A percentile compares a stretch with the other conserved stretches of the same genome.
These are phyloP conservation scores for Ophion ellenae DNA, from an alignment of 2,888 invertebrate genomes.

Conservation along the genomic window DNA sequence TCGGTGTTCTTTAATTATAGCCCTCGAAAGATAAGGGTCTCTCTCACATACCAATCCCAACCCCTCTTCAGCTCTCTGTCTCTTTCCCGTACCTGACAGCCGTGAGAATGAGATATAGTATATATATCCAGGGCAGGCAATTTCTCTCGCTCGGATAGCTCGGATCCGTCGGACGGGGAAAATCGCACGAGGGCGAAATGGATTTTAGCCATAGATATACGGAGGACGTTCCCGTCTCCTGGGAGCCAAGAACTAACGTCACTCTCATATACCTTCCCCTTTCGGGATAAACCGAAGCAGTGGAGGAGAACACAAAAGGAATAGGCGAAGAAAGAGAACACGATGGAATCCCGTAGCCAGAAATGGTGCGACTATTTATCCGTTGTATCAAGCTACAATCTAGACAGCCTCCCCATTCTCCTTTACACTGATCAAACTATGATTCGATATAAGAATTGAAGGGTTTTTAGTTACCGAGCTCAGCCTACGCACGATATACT, in stretches of 20 bases:
- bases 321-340: not conserved
- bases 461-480: too few relatives aligned
- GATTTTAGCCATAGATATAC: conserved; percentile 37
- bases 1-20: conserved; percentile 57
- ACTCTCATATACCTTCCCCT: not conserved
- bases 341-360: too few relatives aligned
- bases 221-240: conserved; percentile 25
- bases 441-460: too few relatives aligned
- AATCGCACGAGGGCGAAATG: conserved; percentile 42
- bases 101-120: conserved; percentile 14
- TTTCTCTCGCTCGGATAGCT: conserved; percentile 35
- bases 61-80: conserved; percentile 11
- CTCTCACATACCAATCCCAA: too few relatives aligned
- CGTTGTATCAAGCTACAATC: too few relatives aligned
- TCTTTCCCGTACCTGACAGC: conserved; percentile 1
- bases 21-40: conserved; percentile 25
- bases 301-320: not conserved
- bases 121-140: conserved; percentile 21
- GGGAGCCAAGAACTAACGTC: not conserved
- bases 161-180: conserved; percentile 13
- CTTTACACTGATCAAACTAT: too few relatives aligned
- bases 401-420: too few relatives aligned
- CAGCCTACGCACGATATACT: too few relatives aligned
- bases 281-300: not conserved
- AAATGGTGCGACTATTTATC: too few relatives aligned